Percentiles rank a stretch among this genome's conserved stretches.
These are phyloP conservation scores for Drymodes brunneopygia DNA, from an alignment of 2,113 vertebrate species.

Conservation along the genomic window DNA sequence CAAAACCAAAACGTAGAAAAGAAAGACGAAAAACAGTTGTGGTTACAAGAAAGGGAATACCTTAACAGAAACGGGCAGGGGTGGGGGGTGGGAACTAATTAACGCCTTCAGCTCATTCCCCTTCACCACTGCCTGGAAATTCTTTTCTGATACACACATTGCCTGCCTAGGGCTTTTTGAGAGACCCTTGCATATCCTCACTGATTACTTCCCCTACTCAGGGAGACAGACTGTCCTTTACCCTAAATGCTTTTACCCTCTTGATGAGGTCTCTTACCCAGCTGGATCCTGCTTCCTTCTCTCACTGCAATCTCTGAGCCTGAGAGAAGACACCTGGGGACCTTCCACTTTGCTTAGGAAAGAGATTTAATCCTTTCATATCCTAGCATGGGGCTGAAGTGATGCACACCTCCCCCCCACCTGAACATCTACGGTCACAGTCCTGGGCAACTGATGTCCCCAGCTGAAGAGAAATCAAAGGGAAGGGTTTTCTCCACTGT, in stretches of 20 bases:
- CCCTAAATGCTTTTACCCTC: constrained; percentile 61
- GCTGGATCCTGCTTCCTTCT: constrained; percentile 52
- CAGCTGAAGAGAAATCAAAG: constrained; percentile 25
- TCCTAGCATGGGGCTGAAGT: neutral
- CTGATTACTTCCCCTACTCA: constrained; percentile 47
- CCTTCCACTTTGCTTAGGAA: constrained; percentile 31
- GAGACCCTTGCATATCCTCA: constrained; percentile 23
- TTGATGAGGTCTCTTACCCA: constrained; percentile 60
- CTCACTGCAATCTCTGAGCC: constrained; percentile 45
- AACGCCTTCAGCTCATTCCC: neutral
- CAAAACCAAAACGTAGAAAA: neutral
- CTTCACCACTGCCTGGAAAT: neutral
- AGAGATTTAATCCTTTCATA: constrained; percentile 31
- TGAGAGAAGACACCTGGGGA: constrained; percentile 50
- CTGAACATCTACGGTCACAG: neutral
- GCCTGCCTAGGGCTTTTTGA: constrained; percentile 19
- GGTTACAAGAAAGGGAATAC: neutral
- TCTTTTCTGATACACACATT: neutral
- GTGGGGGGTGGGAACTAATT: neutral
- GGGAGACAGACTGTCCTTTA: constrained; percentile 34
- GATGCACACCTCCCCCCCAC: neutral
- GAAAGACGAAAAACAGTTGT: neutral
- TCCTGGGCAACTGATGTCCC: neutral
- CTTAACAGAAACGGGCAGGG: neutral
- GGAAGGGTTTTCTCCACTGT: neutral